phyloP scores from a whole-genome alignment of 2,113 vertebrate species.

The Grallaria varia region DNA sequence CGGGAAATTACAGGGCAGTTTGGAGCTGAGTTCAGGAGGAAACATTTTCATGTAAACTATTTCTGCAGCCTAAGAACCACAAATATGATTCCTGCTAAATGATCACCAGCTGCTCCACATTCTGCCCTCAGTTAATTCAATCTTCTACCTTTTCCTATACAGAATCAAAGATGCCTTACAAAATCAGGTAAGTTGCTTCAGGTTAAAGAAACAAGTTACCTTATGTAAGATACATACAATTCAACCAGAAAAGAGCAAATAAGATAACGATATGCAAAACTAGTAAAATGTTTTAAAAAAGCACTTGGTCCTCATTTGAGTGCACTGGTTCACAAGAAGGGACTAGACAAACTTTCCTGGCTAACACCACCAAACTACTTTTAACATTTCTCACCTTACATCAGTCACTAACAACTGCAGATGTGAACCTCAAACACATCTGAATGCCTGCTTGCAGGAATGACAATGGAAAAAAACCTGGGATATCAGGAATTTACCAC shows the following conservation, averaged over 20 bases:
- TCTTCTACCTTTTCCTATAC: neutral
- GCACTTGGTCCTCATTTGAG: neutral
- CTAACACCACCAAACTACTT: neutral
- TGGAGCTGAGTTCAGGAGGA: neutral
- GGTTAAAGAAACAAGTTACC: neutral
- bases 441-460: neutral
- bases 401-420: neutral
- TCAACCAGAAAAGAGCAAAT: too few relatives aligned
- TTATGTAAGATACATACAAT: too few relatives aligned
- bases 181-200: neutral
- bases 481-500: neutral
- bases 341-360: neutral
- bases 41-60: neutral
- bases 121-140: neutral
- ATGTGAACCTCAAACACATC: neutral
- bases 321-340: neutral
- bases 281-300: neutral
- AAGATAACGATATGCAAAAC: neutral
- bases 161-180: neutral
- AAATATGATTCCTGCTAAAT: neutral
- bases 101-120: neutral
- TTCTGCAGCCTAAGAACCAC: neutral
- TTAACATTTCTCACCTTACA: neutral
- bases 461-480: neutral
- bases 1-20: neutral